Evolutionary conservation across 2,113 vertebrate genomes (phyloP).

Genomic region (Romanogobio albipinnatus): DNA sequence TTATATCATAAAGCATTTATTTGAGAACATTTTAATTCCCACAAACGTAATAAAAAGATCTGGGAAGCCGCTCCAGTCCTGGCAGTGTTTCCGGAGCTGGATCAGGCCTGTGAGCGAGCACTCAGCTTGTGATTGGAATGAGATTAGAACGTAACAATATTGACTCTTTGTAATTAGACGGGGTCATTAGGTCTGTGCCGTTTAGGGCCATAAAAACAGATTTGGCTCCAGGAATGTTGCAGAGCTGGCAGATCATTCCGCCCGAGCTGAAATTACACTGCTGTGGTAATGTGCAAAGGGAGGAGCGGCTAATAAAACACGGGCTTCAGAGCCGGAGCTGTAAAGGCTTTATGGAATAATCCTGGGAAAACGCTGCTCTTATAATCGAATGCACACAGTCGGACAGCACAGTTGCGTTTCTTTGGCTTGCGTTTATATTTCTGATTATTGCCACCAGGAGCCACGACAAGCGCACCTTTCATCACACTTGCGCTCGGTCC

Average conservation of each 20-base stretch:
- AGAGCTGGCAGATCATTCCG: slow-evolving; percentile 42
- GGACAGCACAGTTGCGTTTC: background rate
- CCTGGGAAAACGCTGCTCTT: background rate
- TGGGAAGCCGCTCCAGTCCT: background rate
- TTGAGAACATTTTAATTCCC: background rate
- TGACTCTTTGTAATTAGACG: slow-evolving; percentile 76
- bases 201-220: slow-evolving; percentile 61
- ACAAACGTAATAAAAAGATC: background rate
- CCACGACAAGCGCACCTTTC: background rate
- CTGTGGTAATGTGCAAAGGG: slow-evolving; percentile 60
- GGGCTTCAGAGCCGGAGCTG: slow-evolving; percentile 62
- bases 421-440: background rate
- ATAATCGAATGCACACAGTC: background rate
- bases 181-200: slow-evolving; percentile 72
- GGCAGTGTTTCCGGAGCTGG: background rate
- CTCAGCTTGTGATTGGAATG: slow-evolving; percentile 67
- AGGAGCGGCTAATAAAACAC: slow-evolving; percentile 76
- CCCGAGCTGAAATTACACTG: slow-evolving; percentile 61
- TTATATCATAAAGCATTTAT: background rate
- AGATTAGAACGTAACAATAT: slow-evolving; percentile 78
- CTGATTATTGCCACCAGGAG: background rate
- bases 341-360: slow-evolving; percentile 45
- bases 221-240: slow-evolving; percentile 64
- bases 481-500: background rate
- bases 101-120: slow-evolving; percentile 58